Conservation (phyloP, 1,140 invertebrate genomes). For the Sitobion miscanthi region DNA sequence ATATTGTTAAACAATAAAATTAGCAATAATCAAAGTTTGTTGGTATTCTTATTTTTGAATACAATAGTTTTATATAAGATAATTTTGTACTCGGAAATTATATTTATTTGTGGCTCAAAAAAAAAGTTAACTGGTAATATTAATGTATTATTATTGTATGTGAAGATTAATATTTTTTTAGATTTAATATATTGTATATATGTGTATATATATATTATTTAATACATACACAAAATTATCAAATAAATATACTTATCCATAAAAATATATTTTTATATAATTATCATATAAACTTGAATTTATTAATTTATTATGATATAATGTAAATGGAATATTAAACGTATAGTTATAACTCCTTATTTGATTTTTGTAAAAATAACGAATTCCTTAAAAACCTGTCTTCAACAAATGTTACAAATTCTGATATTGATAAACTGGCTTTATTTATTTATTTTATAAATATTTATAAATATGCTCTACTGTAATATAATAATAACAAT, state of each 20-base stretch:
- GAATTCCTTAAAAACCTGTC: too few relatives aligned
- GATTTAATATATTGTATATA: constrained; percentile 22
- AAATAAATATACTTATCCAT: constrained; percentile 36
- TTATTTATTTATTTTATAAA: too few relatives aligned
- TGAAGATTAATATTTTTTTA: constrained; percentile 38
- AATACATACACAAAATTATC: constrained; percentile 2
- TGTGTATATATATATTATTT: neutral
- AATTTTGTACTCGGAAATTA: neutral
- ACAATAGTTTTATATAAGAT: neutral
- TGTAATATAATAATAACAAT: too few relatives aligned
- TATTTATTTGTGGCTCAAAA: constrained; percentile 7
- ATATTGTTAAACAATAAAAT: too few relatives aligned
- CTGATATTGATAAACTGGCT: neutral
- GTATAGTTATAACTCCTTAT: too few relatives aligned
- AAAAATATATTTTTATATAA: neutral
- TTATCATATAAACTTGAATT: neutral
- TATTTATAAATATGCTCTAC: too few relatives aligned
- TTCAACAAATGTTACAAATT: neutral
- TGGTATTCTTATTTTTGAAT: neutral
- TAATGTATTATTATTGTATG: constrained; percentile 6
- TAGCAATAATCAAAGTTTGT: too few relatives aligned
- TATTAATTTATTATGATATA: neutral
- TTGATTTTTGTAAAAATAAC: neutral
- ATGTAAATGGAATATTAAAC: neutral
- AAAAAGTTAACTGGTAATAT: neutral